Evolutionary conservation across 2,888 invertebrate genomes (phyloP), one percentile per base, ranked within the genome.

Genomic region (Saturnia pavonia): DNA sequence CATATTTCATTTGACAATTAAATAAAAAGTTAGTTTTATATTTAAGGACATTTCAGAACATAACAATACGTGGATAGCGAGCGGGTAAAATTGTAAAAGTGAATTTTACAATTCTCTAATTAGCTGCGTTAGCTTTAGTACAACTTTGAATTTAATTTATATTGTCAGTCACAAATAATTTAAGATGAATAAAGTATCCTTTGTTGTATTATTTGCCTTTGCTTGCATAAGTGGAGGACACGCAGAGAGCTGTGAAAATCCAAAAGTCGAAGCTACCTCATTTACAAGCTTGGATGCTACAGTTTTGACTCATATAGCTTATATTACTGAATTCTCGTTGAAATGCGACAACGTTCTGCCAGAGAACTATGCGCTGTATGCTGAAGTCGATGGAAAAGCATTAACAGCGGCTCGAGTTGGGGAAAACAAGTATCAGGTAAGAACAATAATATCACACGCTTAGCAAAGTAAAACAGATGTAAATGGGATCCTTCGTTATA

Each of bases 221-320:
- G 86, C 85, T 57, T 82, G 82, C 67, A 72, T 85, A 34, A 80
- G 83, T 74, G 83, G 86, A 45, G 83, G 83, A 4, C 76, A 85
- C 4, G 90, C 88, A 16, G 83, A 90, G 69, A 88, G 84, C 75
- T 94, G 93, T 82, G 84, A 88, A 76, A 96, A 95, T 80, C 96
- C 96, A 8, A 94, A 96, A 92, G 96, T 97, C 16, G 95, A 95
- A 72, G 96, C 97, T n/a, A 95, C 95, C 70, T 96, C 97, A 0
- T 99, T 98, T 90, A 98, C 98, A 67, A 99, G 99, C 25, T 95
- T 96, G 88, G 99, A 99, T 94, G 98, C 98, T 0, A 98, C 98
- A 68, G 96, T 99, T 74, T 96, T 99, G 16, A 96, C 97, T 76
- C 97, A 96, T 86, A 97, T 99, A 77, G 99, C 98, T 0, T 98